Base-by-base conservation (phyloP, 2,888 invertebrate species). In the Formica aserva region DNA sequence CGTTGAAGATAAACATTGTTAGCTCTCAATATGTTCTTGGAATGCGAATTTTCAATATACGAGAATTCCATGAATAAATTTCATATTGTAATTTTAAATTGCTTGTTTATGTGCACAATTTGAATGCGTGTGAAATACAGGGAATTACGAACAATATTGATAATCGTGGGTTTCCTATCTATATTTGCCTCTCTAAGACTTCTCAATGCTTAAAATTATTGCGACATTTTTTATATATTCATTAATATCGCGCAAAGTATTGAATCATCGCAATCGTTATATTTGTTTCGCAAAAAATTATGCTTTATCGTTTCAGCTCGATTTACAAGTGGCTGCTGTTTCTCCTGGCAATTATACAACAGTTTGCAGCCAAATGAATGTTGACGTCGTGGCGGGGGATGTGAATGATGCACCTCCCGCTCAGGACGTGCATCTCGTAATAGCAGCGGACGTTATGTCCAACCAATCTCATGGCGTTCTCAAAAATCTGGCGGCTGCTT, bases 371-470 rank as follows among this genome's bases (percentile, higher is more conserved):
- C 96, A 96, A 6, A 95, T 96, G 72, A 96, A 96, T 11, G 95
- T 96, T 26, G 97, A 97, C 93, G 95, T 96, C n/a, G 92, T 95
- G 0, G 94, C 95, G 71, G 97, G 97, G 94, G 97, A 98, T 92
- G 95, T 96, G 1, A 94, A 95, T 1, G 94, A 95, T 29, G 95
- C 95, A 52, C 95, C 96, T 3, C 96, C 97, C 18, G 97, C 97
- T 86, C 96, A 96, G 92, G 97, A 97, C 91, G 96, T 96, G 87
- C 97, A 98, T 93, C 94, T 97, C 76, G 96, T 96, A 55, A 94
- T 97, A 75, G 96, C 96, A 45, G 96, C 96, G 71, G 97, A 98
- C 94, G 95, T 97, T 86, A 91, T 97, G 57, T 93, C 96, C 32
- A 96, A 96, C 91, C 95, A 95, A 38, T 96, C 96, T 55, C 94